Evolutionary conservation across 2,797 vertebrate genomes (phyloP).

Genomic region (Anguilla anguilla): DNA sequence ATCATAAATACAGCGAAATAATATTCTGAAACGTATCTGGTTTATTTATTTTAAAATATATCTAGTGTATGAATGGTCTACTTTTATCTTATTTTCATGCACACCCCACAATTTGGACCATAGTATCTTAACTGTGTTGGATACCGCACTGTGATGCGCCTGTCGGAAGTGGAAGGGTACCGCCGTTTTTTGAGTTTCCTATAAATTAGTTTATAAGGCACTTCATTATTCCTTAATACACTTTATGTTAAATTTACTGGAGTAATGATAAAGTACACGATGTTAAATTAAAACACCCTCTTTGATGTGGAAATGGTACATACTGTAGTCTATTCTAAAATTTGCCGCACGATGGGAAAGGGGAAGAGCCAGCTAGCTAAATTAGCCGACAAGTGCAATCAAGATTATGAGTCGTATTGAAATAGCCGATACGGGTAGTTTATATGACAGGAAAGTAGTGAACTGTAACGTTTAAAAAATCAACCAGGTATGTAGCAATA

Average conservation of each 20-base stretch:
- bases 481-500: conserved; percentile 21
- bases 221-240: neutral
- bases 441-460: neutral
- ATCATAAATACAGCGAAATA: neutral
- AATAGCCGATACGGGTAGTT: neutral
- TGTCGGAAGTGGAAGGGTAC: neutral
- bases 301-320: conserved; percentile 25
- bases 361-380: neutral
- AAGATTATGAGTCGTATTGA: neutral
- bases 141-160: neutral
- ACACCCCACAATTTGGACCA: neutral
- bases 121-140: neutral
- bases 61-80: neutral
- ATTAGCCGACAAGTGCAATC: neutral
- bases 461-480: neutral
- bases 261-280: too few relatives aligned
- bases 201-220: neutral
- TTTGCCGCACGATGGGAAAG: neutral
- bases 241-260: neutral
- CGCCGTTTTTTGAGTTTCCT: neutral
- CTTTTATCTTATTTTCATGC: neutral
- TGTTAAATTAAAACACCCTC: conserved; percentile 15
- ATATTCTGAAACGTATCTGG: neutral
- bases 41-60: neutral
- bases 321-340: neutral